Evolutionary conservation across 2,888 invertebrate species (phyloP), one percentile per base, ranked within the genome.

Genomic region (Luffia ferchaultella): DNA sequence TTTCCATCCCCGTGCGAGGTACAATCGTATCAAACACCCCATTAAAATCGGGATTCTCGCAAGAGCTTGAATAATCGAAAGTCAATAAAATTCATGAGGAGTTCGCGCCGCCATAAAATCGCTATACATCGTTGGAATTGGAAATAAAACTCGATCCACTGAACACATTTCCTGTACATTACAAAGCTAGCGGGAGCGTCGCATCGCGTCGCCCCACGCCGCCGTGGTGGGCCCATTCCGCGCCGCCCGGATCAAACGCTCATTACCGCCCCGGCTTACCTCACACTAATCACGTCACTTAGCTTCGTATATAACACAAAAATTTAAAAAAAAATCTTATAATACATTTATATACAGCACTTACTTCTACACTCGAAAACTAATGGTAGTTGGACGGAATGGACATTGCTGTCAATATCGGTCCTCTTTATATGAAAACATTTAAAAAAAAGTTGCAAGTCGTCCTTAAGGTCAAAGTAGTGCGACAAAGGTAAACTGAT

Each of bases 101-200:
- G 18, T 40, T 46, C 16, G 30, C 47, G 18, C 41, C 16, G 41
- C 47, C 18, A 48, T 48, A 41, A 48, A 48, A 42, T 15, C 42
- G 48, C 48, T 42, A 42, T 48, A 48, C 48, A 48, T 48, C 20
- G 48, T 42, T 18, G 48, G 48, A 48, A 48, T 48, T 41, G 42
- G 48, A 41, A 48, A 48, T 48, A 48, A 48, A 48, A 48, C 18
- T 17, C 48, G 48, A 48, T 1, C 48, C 48, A 41, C 18, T 48
- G 48, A 48, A 18, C 48, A 48, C 48, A 48, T 48, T 48, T 41
- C 41, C 48, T 18, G 16, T 48, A 16, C 48, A 48, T 48, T 42
- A 48, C 30, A 40, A 17, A 1, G n/a, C n/a, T 20, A 20, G 46
- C 30, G 30, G 20, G 16, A 45, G 18, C 19, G 19, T n/a, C 45